Evolutionary conservation across 2,113 vertebrate genomes (phyloP), one percentile per base, ranked within the genome.

Genomic region (Cyprinus carpio): DNA sequence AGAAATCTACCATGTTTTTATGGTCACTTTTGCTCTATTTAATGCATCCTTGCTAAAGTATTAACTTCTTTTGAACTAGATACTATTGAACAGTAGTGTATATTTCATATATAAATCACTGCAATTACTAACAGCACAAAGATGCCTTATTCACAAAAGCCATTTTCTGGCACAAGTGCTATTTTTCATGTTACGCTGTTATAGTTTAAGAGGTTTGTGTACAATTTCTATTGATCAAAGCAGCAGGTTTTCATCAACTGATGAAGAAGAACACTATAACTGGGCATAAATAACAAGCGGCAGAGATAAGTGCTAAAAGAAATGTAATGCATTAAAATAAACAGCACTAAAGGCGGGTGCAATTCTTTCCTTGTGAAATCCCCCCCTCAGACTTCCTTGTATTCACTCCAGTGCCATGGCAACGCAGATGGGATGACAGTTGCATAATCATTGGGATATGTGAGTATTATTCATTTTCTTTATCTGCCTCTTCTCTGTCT

Each of bases 361-460:
- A n/a, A 54, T 76, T 54, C 25, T 54, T 54, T 76, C 49, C 76
- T 58, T 60, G 29, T 79, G 51, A 79, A 79, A 79, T 40, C 54
- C 76, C 76, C 71, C 43, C 64, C 89, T 90, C 91, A 86, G 91
- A 91, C 92, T 91, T 94, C 92, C 90, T 93, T 92, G 92, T 94
- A 90, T 93, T 93, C 93, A 90, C 89, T 92, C 88, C 92, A 92
- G 85, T 83, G 86, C 93, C 94, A 95, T 94, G 92, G 94, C 92
- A 94, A 95, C 95, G 89, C 92, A 94, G 93, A 93, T 91, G 91
- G 93, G 91, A 93, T 93, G 91, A 94, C 92, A 93, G 90, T 94
- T 94, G 92, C 91, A 85, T 93, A 94, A 94, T 94, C 91, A 87
- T 89, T 88, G 90, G 89, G 93, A 93, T 94, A 92, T 93, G 92